Base-by-base conservation (phyloP, 2,888 invertebrate genomes). In the Magallana nippona region DNA sequence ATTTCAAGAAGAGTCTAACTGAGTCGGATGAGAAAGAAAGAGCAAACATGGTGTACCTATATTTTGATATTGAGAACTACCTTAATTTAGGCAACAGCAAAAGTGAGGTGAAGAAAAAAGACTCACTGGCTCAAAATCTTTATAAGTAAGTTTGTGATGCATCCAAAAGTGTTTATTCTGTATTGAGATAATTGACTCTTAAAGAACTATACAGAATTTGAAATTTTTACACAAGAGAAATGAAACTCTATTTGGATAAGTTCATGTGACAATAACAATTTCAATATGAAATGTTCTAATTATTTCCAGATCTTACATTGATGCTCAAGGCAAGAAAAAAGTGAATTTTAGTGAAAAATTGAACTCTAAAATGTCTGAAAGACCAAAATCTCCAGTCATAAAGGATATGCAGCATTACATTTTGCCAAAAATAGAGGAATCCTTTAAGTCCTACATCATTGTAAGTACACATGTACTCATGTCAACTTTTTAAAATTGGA, bases 1-100 rank as follows among this genome's bases (percentile, higher is more conserved):
- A 93, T 88, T 94, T 93, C 87, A 93, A 92, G 89, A 94, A 94
- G 89, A 92, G 91, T 86, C 84, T 93, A 44, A 83, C 87, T 11
- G 94, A 93, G 32, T 86, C 88, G 8, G 89, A 92, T 81, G 90
- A 90, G 10, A 91, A 92, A 78, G 94, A 94, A 10, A 84, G 88
- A 55, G 84, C 89, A 55, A 90, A 93, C 86, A 88, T 89, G 84
- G 88, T 93, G 22, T 91, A 90, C 44, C 87, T 94, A 60, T 93
- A 92, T 86, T 86, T 90, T 79, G 94, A 94, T 83, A 90, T 93
- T 8, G 92, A 93, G 62, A 88, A 89, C 17, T 93, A 92, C 87
- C 88, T 91, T 17, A 88, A 86, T 13, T 86, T 89, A 57, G 91
- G 91, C 56, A 90, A 89, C 17, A 88, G 88, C 82, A 93, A 92